A percentile compares a stretch with the other conserved stretches of the same genome.
phyloP scores from a whole-genome alignment of 1,140 invertebrate genomes.

The Ridgeia piscesae region DNA sequence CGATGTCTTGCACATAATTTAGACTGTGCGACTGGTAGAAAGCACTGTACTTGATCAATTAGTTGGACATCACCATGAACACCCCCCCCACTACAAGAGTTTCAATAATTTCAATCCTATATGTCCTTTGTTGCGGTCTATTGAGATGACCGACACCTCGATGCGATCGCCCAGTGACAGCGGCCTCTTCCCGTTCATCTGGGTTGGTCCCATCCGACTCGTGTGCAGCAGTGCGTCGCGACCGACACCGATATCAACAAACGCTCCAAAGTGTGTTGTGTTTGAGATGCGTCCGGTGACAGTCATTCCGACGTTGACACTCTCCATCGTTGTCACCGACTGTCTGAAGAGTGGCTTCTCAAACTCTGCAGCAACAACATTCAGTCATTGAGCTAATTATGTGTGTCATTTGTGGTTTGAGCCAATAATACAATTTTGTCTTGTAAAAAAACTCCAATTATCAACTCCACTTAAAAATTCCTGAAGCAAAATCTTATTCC shows the following conservation, averaged over 20 bases:
- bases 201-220: conserved; percentile 38
- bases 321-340: conserved; percentile 64
- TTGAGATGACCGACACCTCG: conserved; percentile 63
- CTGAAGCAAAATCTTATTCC: too few relatives aligned
- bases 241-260: conserved; percentile 85
- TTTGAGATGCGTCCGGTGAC: conserved; percentile 67
- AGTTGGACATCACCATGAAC: not conserved
- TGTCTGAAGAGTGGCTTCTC: conserved; percentile 71
- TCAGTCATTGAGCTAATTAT: conserved; percentile 11
- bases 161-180: conserved; percentile 74
- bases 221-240: conserved; percentile 74
- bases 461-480: not conserved
- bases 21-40: too few relatives aligned
- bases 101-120: conserved; percentile 57
- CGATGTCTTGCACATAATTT: too few relatives aligned
- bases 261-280: conserved; percentile 85
- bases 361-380: conserved; percentile 50
- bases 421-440: not conserved
- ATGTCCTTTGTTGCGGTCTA: conserved; percentile 62
- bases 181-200: conserved; percentile 43
- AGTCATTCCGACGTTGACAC: conserved; percentile 62
- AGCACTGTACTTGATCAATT: not conserved
- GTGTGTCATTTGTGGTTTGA: not conserved
- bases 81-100: not conserved
- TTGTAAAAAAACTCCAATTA: not conserved